Evolutionary conservation across 1,140 invertebrate genomes (phyloP), one percentile per base, ranked within the genome.

Genomic region (Zaprionus lachaisei): DNA sequence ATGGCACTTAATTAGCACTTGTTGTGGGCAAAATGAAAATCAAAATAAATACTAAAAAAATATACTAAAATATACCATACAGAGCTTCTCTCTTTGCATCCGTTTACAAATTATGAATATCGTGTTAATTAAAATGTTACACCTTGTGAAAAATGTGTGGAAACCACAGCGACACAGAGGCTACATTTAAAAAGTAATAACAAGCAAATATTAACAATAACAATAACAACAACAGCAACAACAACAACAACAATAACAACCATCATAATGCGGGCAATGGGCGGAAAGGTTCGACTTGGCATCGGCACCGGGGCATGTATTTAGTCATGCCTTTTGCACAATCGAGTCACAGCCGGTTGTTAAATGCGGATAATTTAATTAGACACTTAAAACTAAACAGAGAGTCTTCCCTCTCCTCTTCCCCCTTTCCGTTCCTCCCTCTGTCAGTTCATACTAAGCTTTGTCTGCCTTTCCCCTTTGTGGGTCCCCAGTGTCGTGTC

Each of bases 41-140:
- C 12, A 34, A 78, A 80, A 67, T 60, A 61, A 47, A 60, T 47
- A 47, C 7, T 6, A 38, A 77, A 61, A 61, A 47, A 49, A 49
- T 12, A 11, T 51, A 26, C 44, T 57, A 37, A 65, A 49, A 72
- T 72, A 73, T 80, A 11, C 31, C 9, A 7, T 3, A 11, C 31
- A 2, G 9, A 11, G 31, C 37, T 37, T 64, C 26, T 64, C 55
- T 47, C 7, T 47, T 58, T 69, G 65, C 71, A 70, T 78, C 75
- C 78, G 79, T 69, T 77, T 79, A 77, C 70, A 69, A 81, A 90
- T 89, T 89, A 89, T 81, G 72, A 72, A 72, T 69, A 49, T 66
- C 77, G 81, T 89, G 84, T 81, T 89, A 89, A 89, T 89, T 89
- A 84, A 89, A 89, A 89, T 90, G 84, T 89, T 89, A 79, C 84